Conservation (phyloP, 1,140 invertebrate species). For the Cepaea nemoralis region DNA sequence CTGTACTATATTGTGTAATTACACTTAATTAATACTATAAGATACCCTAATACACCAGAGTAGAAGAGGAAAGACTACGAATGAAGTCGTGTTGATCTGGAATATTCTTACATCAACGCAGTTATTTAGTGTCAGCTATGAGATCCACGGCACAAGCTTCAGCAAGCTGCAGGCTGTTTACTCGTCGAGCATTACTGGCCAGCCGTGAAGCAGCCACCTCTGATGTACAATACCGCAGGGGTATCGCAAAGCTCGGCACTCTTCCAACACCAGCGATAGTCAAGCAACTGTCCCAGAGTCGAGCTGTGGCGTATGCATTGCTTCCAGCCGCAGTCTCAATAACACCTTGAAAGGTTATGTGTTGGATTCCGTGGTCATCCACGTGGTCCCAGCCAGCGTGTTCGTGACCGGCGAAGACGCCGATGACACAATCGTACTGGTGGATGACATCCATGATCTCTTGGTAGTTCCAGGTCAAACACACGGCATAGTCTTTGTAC, state of each 20-base stretch:
- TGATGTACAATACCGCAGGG: conserved; percentile 48
- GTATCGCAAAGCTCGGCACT: conserved; percentile 42
- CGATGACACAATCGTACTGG: conserved; percentile 56
- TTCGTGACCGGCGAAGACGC: conserved; percentile 67
- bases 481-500: conserved; percentile 46
- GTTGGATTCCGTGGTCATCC: conserved; percentile 65
- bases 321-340: conserved; percentile 62
- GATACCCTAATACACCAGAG: no score
- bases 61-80: no score
- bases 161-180: no score
- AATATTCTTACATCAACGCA: neutral
- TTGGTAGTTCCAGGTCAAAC: conserved; percentile 67
- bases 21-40: no score
- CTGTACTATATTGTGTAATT: no score
- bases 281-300: conserved; percentile 57
- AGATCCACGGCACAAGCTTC: no score
- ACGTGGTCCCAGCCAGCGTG: conserved; percentile 61
- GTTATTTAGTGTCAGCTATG: no score
- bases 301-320: conserved; percentile 65
- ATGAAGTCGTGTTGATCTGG: neutral
- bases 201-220: no score
- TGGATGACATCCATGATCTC: conserved; percentile 62
- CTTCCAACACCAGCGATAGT: conserved; percentile 51
- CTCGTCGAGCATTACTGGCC: no score
- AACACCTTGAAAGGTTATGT: conserved; percentile 63